Base-by-base conservation (phyloP, 2,888 invertebrate genomes). In the Glaucopsyche alexis region DNA sequence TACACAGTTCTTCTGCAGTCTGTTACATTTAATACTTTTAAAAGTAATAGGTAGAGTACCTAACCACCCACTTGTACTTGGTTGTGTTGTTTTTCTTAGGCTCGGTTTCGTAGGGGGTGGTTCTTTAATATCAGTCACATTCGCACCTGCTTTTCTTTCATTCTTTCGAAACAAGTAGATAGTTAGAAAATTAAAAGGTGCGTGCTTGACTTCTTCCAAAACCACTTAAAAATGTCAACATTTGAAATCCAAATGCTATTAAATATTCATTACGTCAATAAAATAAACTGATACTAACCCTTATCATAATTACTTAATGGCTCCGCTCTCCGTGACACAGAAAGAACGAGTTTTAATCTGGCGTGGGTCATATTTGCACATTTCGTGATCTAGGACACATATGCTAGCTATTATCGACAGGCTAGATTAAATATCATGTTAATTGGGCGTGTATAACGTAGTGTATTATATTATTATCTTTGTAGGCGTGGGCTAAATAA, bases 311-410 rank as follows among this genome's bases (percentile, higher is more conserved):
- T 79, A 80, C 79, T 78, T 81, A 83, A 83, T 82, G 78, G 83
- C 79, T 87, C 83, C 81, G 85, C 79, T 89, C 81, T 87, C 90
- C 90, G 76, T 91, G 91, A 91, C 90, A 90, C 85, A 89, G 85
- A 85, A 88, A 82, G 75, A 87, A 90, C 88, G 75, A 80, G 88
- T 88, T 85, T 81, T 81, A 79, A 81, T 83, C 83, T 83, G 78
- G 77, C 81, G 45, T 42, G 42, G 52, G 42, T 67, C 66, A 72
- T 72, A 67, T 79, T 78, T 66, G 72, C 71, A 72, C 49, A 16
- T 60, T 73, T 71, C 66, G 47, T 60, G 71, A 75, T 75, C 71
- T 75, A 74, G 75, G 75, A 52, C 75, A 75, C 74, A 75, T 71
- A 71, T 75, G 74, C 49, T 60, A 47, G 49, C 69, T 69, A 69